Evolutionary conservation across 2,113 vertebrate species (phyloP).

Genomic region (Piprites chloris): DNA sequence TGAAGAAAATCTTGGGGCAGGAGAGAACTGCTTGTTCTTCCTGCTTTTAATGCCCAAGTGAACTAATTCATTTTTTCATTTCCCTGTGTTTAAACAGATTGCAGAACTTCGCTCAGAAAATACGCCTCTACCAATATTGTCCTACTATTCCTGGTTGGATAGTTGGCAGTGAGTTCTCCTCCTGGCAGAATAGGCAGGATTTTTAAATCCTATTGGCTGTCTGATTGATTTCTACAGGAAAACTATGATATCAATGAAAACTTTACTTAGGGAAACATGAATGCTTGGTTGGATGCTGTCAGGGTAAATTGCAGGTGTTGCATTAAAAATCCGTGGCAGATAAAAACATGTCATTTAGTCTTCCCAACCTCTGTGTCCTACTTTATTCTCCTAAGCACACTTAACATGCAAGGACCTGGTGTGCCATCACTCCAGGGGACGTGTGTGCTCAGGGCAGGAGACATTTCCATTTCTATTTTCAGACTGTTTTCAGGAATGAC

Average conservation of each 20-base stretch:
- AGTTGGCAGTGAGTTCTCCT: background rate
- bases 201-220: background rate
- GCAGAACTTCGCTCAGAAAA: background rate
- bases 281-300: background rate
- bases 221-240: background rate
- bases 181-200: background rate
- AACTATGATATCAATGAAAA: background rate
- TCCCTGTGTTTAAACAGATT: background rate
- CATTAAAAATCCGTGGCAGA: background rate
- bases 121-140: background rate
- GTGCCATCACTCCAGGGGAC: background rate
- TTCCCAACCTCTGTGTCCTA: background rate
- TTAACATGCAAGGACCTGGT: background rate
- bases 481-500: background rate
- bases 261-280: background rate
- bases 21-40: background rate
- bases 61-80: background rate
- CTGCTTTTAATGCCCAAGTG: background rate
- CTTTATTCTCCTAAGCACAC: background rate
- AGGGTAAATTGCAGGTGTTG: background rate
- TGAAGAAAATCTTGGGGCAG: background rate
- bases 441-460: background rate
- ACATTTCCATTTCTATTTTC: background rate
- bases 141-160: fast-evolving
- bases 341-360: background rate